Evolutionary conservation across 2,888 invertebrate species (phyloP).

Genomic region (Tipula confusa): DNA sequence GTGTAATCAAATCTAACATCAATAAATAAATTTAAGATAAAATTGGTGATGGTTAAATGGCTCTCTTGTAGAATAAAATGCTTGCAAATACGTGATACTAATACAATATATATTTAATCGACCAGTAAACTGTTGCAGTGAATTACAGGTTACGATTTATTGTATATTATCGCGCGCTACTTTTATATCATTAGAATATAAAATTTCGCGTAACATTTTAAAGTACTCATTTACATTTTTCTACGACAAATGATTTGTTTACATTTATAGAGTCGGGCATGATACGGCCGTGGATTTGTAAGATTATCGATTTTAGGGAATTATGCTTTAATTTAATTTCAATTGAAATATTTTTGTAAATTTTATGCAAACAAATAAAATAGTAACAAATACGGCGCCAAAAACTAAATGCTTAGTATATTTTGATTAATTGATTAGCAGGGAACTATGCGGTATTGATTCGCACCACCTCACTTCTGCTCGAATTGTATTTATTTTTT

Average conservation of each 20-base stretch:
- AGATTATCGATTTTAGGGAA: background rate
- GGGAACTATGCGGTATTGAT: background rate
- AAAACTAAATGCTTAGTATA: background rate
- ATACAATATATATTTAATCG: background rate
- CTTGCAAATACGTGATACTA: background rate
- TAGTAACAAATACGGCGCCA: background rate
- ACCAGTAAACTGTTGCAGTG: background rate
- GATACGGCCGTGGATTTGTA: background rate
- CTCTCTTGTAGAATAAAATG: background rate
- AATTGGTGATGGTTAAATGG: background rate
- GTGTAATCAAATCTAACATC: background rate
- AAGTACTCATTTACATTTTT: background rate
- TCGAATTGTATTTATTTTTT: background rate
- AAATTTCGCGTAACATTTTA: background rate
- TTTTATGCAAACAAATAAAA: too few species aligned
- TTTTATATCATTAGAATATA: background rate
- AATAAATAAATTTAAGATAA: background rate
- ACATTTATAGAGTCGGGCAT: background rate
- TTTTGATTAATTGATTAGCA: background rate
- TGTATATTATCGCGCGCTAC: background rate
- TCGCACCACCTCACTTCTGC: background rate
- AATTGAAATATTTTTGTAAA: background rate
- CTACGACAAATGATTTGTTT: background rate
- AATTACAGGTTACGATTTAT: background rate
- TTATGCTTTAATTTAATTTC: background rate